Conservation (phyloP, 2,888 invertebrate species). For the Catocala fraxini region DNA sequence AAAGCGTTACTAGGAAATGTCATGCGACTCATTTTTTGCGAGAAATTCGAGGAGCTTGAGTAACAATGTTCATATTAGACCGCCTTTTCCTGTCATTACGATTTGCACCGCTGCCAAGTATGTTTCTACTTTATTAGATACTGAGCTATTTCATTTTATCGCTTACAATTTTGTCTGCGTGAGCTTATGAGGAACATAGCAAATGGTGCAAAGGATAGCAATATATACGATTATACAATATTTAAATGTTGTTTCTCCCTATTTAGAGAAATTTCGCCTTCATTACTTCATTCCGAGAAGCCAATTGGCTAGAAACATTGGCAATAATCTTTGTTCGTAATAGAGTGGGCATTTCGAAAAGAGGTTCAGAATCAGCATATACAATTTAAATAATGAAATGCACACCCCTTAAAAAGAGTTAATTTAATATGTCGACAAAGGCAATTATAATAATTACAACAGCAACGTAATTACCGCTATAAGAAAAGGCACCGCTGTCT, state of each 20-base stretch:
- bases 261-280: conserved; percentile 4
- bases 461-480: conserved; percentile 77
- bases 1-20: neutral
- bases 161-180: conserved; percentile 27
- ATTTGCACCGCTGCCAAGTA: conserved; percentile 30
- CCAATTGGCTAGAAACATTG: conserved; percentile 13
- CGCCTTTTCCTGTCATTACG: conserved; percentile 30
- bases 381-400: conserved; percentile 7
- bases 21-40: conserved; percentile 1
- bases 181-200: conserved; percentile 21
- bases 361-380: neutral
- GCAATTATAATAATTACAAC: conserved; percentile 84
- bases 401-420: conserved; percentile 69
- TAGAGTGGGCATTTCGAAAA: neutral
- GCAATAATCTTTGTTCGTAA: neutral
- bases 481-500: conserved; percentile 73
- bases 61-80: conserved; percentile 30
- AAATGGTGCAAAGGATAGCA: conserved; percentile 29
- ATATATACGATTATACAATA: conserved; percentile 12
- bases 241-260: conserved; percentile 19
- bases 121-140: conserved; percentile 35
- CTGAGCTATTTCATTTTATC: conserved; percentile 39
- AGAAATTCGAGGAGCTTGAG: conserved; percentile 12
- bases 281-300: conserved; percentile 2
- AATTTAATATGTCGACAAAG: conserved; percentile 79